Percentiles rank a stretch among this genome's conserved stretches.
These are phyloP conservation scores for Cremastinae sp. DNA, from an alignment of 2,888 invertebrate species.

Conservation along the genomic window DNA sequence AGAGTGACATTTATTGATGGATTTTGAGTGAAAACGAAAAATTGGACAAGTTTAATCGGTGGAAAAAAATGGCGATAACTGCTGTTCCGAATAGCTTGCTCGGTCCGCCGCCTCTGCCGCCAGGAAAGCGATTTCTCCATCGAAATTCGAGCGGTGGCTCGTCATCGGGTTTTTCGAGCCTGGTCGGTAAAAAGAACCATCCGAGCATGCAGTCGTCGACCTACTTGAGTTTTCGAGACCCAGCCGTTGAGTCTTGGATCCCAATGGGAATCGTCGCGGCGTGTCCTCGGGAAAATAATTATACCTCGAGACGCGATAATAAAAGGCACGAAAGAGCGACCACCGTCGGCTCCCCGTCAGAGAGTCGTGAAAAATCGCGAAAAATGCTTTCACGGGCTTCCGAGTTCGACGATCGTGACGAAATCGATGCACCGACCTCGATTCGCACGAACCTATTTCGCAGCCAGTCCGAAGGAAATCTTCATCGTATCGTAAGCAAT, in stretches of 20 bases:
- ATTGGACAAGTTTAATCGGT: not conserved
- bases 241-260: conserved; percentile 81
- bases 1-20: too few species aligned
- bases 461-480: conserved; percentile 88
- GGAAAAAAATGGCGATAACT: conserved; percentile 81
- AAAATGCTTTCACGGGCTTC: conserved; percentile 81
- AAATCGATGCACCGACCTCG: conserved; percentile 36
- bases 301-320: conserved; percentile 49
- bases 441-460: conserved; percentile 82
- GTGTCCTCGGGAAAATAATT: conserved; percentile 43
- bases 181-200: conserved; percentile 33
- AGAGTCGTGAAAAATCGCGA: conserved; percentile 1
- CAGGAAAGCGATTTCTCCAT: conserved; percentile 80
- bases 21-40: not conserved
- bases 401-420: conserved; percentile 79
- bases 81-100: conserved; percentile 79
- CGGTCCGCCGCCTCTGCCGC: conserved; percentile 83
- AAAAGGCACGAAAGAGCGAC: conserved; percentile 1
- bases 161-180: conserved; percentile 57
- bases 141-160: conserved; percentile 69
- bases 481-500: conserved; percentile 70
- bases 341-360: not conserved
- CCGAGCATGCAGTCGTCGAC: conserved; percentile 80
- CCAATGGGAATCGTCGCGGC: conserved; percentile 63
- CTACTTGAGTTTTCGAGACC: conserved; percentile 83